phyloP scores from a whole-genome alignment of 2,113 vertebrate genomes.

The Tetrao urogallus region DNA sequence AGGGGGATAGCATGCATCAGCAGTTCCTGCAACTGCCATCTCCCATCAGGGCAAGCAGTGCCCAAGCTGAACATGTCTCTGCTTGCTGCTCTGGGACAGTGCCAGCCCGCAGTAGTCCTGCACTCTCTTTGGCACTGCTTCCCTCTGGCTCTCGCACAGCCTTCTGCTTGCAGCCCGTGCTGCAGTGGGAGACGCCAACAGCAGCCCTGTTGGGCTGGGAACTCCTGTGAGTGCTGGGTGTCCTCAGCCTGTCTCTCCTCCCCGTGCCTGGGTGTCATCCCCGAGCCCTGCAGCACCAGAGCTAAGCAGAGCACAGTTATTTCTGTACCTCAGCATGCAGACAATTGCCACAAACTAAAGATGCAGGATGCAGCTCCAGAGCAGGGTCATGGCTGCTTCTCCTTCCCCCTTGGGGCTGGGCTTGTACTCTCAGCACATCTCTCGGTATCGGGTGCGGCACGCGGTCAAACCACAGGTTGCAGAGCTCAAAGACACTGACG shows the following conservation, averaged over 20 bases:
- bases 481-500: fast-evolving
- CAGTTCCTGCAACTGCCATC: not conserved
- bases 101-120: not conserved
- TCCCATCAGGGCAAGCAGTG: fast-evolving
- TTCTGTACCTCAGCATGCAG: fast-evolving
- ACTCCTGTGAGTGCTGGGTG: not conserved
- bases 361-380: fast-evolving
- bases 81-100: fast-evolving
- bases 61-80: fast-evolving
- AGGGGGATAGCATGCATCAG: not conserved
- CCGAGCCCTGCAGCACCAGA: fast-evolving
- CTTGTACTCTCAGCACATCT: not conserved
- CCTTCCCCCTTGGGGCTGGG: not conserved
- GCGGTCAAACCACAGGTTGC: conserved; percentile 26
- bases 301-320: not conserved
- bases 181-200: not conserved
- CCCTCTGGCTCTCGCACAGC: not conserved
- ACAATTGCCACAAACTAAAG: not conserved
- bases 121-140: fast-evolving
- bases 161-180: not conserved
- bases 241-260: fast-evolving
- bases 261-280: fast-evolving
- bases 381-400: not conserved
- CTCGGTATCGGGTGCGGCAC: not conserved
- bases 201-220: fast-evolving